A percentile compares a stretch with the other conserved stretches of the same genome.
These are phyloP conservation scores for Colinus virginianus DNA, from an alignment of 2,113 vertebrate species.

Conservation along the genomic window DNA sequence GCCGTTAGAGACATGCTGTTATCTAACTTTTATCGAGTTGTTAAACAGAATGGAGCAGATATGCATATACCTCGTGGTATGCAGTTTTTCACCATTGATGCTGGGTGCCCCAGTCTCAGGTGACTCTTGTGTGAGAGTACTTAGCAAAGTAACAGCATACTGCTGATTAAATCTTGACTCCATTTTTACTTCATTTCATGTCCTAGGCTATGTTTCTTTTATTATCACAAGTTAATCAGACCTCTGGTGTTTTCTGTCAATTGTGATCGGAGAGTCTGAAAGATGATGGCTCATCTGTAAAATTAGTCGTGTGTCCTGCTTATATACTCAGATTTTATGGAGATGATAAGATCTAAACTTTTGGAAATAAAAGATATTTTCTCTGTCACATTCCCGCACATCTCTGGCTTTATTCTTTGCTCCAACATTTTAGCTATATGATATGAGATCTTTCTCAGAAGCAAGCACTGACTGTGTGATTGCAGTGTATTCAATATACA, in stretches of 20 bases:
- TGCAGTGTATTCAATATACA: neutral
- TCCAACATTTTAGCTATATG: neutral
- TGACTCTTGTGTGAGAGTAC: neutral
- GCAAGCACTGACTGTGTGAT: neutral
- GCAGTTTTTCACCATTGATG: neutral
- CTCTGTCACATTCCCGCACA: neutral
- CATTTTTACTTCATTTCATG: neutral
- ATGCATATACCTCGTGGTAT: neutral
- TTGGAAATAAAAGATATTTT: neutral
- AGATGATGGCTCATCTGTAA: neutral
- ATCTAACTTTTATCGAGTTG: neutral
- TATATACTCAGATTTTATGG: neutral
- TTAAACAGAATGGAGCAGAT: neutral
- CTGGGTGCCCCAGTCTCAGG: neutral
- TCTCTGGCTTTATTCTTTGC: neutral
- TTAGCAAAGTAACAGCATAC: neutral
- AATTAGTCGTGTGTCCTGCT: accelerated
- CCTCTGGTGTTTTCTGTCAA: neutral
- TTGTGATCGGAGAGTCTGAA: neutral
- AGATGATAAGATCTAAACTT: neutral
- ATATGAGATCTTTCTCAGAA: neutral
- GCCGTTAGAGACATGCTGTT: neutral
- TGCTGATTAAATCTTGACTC: neutral
- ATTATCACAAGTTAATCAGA: neutral
- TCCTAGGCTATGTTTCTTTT: neutral